Evolutionary conservation across 1,140 invertebrate species (phyloP).

Genomic region (Agrypnia vestita): DNA sequence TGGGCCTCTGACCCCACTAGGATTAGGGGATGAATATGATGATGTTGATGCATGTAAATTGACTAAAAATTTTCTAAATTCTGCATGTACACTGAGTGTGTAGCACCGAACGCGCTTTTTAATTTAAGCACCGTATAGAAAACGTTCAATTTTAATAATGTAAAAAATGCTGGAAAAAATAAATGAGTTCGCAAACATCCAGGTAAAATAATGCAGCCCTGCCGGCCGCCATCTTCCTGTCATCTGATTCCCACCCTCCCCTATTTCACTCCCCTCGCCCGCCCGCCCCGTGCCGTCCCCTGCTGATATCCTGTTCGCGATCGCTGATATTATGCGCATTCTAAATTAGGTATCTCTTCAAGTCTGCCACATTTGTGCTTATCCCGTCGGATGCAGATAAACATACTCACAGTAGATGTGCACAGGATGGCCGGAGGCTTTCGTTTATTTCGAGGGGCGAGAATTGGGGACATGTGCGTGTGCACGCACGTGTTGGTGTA

Average conservation of each 20-base stretch:
- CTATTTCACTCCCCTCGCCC: not conserved
- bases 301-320: constrained; percentile 59
- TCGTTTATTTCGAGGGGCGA: not conserved
- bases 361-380: constrained; percentile 60
- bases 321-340: constrained; percentile 61
- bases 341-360: constrained; percentile 60
- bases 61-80: too few species aligned
- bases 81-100: too few species aligned
- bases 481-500: too few species aligned
- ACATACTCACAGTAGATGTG: not conserved
- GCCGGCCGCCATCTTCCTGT: constrained; percentile 5
- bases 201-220: constrained; percentile 19
- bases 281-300: not conserved
- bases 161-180: too few species aligned
- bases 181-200: too few species aligned
- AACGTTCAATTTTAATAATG: too few species aligned
- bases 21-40: too few species aligned
- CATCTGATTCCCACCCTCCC: constrained; percentile 30
- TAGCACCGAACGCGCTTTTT: too few species aligned
- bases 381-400: constrained; percentile 57
- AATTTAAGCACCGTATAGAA: too few species aligned
- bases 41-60: too few species aligned
- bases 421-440: not conserved
- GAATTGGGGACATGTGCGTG: too few species aligned
- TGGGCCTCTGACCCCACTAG: too few species aligned